Percentiles rank a stretch among this genome's conserved stretches.
These are phyloP conservation scores for Astropecten irregularis DNA, from an alignment of 53 echinoderm and acorn worm species.

Conservation along the genomic window DNA sequence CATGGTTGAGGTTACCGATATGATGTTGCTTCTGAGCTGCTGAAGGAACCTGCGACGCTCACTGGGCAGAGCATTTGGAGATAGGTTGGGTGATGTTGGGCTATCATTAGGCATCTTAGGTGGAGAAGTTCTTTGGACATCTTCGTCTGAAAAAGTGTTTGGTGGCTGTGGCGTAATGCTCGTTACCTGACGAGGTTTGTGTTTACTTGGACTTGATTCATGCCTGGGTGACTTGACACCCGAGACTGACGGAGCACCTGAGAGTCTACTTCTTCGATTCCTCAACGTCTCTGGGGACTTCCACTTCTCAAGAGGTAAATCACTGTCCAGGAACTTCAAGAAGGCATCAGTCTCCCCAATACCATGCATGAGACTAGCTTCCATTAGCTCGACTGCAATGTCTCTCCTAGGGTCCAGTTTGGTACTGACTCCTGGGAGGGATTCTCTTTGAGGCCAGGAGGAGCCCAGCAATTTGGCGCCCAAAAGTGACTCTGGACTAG, in stretches of 20 bases:
- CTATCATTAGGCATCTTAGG: background rate
- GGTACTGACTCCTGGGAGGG: conserved; percentile 32
- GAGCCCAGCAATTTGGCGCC: conserved; percentile 54
- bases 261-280: conserved; percentile 14
- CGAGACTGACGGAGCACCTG: background rate
- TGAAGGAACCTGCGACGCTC: conserved; percentile 77
- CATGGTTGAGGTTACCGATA: conserved; percentile 65
- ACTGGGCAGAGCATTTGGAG: conserved; percentile 58
- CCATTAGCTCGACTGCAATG: conserved; percentile 86
- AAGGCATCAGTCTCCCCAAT: conserved; percentile 98
- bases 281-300: conserved; percentile 18
- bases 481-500: background rate
- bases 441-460: conserved; percentile 53
- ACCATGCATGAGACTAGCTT: conserved; percentile 90
- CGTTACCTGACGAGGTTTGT: conserved; percentile 4
- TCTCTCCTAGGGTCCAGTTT: conserved; percentile 75
- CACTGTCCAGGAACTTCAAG: conserved; percentile 80
- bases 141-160: background rate
- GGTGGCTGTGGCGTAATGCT: background rate
- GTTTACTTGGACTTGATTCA: conserved; percentile 30
- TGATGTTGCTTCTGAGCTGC: conserved; percentile 69
- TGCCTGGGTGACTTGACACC: background rate
- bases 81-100: background rate
- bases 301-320: conserved; percentile 80
- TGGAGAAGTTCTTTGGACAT: background rate